A percentile compares a stretch with the other conserved stretches of the same genome.
Conservation (phyloP, 2,888 invertebrate species). For the Plusia festucae region DNA sequence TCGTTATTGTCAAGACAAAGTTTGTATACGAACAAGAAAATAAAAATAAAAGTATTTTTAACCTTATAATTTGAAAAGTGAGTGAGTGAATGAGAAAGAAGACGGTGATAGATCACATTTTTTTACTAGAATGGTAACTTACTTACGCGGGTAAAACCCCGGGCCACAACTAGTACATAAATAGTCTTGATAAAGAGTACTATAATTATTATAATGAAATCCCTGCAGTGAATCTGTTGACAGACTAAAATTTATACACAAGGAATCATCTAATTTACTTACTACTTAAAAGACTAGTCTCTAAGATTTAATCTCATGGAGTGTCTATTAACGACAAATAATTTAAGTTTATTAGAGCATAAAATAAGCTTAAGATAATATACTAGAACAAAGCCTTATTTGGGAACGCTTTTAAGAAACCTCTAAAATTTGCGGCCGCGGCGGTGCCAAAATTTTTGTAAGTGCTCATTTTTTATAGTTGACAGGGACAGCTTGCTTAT, state of each 20-base stretch:
- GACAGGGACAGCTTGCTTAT: background rate
- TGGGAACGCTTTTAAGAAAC: background rate
- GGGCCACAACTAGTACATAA: too few species aligned
- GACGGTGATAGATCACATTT: too few species aligned
- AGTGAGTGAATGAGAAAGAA: too few species aligned
- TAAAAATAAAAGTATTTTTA: too few species aligned
- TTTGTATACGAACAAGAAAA: too few species aligned
- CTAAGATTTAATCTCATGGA: background rate
- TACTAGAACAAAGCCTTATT: background rate
- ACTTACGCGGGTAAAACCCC: too few species aligned
- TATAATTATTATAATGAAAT: background rate
- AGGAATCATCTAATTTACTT: background rate
- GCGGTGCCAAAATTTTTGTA: background rate
- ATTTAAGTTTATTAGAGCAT: conserved; percentile 56
- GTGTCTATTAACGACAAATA: conserved; percentile 40
- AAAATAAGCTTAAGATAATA: background rate
- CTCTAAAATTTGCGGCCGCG: background rate
- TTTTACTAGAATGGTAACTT: too few species aligned
- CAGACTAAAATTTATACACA: background rate
- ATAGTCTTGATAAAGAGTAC: too few species aligned
- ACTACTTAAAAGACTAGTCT: background rate
- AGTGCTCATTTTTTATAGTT: background rate
- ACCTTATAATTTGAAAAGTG: too few species aligned
- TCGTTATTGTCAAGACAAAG: too few species aligned
- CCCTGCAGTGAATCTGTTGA: conserved; percentile 1